Evolutionary conservation across 2,113 vertebrate species (phyloP), one percentile per base, ranked within the genome.

Genomic region (Pleuronectes platessa): DNA sequence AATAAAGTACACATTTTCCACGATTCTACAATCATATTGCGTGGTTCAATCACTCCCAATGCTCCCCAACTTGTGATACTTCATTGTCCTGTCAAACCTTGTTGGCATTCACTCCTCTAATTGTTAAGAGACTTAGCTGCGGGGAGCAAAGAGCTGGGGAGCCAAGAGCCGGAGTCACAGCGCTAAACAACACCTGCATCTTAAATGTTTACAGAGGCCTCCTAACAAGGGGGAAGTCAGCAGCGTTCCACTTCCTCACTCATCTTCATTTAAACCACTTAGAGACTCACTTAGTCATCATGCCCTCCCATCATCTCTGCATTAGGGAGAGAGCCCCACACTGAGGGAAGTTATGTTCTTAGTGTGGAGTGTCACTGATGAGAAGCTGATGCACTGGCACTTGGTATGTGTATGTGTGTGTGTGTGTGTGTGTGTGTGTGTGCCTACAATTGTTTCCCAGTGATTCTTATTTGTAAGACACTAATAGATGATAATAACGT

Each of bases 251-350:
- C 81, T 85, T 86, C 83, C 81, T 77, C 85, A 90, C 92, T 94
- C 92, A 94, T 94, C 93, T 92, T 94, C 87, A 90, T 94, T 94
- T 94, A 84, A 74, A 91, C 59, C 79, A 83, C 71, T 87, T 83
- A 83, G 68, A 70, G 6, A 31, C 65, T 61, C 42, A 64, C 68
- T 83, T 68, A 80, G 78, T 83, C 82, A 61, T 81, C 49, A 18
- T 69, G 75, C 78, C 51, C 71, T 76, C 63, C 63, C 72, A 74
- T 83, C 81, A 87, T 75, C 40, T 80, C 56, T 42, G 59, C 60
- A 75, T 68, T 75, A 83, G 35, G 79, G 35, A 45, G 45, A 5
- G 55, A 81, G 71, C 63, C 62, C 15, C 20, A 35, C 27, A 67
- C 71, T 17, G 23, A 59, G 54, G 63, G 71, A 75, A 72, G 45